phyloP scores from a whole-genome alignment of 2,113 vertebrate species.

The Monopterus albus region DNA sequence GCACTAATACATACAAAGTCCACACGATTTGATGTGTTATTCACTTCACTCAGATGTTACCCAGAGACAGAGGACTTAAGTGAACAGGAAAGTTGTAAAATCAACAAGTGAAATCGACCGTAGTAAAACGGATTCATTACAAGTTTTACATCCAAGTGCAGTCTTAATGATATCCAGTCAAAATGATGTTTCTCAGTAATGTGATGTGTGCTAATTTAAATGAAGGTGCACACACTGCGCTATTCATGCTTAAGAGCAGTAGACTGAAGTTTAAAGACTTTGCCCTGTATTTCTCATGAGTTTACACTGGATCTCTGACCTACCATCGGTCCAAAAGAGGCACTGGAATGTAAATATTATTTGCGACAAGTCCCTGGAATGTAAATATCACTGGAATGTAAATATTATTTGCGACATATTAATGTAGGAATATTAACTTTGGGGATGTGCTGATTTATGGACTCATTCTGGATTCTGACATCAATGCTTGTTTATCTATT shows the following conservation, averaged over 20 bases:
- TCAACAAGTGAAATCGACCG: neutral
- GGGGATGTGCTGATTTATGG: neutral
- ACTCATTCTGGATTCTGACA: conserved; percentile 20
- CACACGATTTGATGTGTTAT: neutral
- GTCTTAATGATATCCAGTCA: neutral
- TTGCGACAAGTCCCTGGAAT: no score
- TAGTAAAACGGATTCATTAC: no score
- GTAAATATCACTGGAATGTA: neutral
- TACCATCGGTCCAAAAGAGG: conserved; percentile 2
- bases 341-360: neutral
- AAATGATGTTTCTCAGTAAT: neutral
- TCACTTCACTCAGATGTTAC: neutral
- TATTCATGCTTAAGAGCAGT: neutral
- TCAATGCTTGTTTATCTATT: conserved; percentile 1
- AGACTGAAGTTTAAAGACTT: neutral
- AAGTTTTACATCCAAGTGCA: neutral
- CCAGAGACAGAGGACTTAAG: neutral
- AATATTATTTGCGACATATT: conserved; percentile 6
- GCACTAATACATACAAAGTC: neutral
- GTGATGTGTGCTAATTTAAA: neutral
- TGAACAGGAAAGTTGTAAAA: neutral
- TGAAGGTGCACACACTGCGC: neutral
- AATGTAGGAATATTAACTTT: neutral
- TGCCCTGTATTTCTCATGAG: neutral
- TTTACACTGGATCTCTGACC: neutral